Evolutionary conservation across 2,888 invertebrate species (phyloP), one percentile per base, ranked within the genome.

Genomic region (Octodonta nipae): DNA sequence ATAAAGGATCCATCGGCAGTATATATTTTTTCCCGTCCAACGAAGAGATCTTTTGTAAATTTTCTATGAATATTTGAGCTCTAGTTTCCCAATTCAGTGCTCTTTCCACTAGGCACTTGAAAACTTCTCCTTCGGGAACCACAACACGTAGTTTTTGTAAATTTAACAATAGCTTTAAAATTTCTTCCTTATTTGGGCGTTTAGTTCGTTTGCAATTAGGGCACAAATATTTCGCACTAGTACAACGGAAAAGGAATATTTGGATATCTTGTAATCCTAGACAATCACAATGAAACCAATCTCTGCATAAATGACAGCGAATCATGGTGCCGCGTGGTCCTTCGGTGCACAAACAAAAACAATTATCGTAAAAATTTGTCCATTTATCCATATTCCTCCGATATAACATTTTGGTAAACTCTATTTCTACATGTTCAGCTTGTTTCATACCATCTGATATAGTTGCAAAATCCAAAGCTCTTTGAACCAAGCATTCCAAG

Each of bases 51-150:
- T n/a, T n/a, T n/a, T n/a, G n/a, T n/a, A n/a, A n/a, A n/a, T n/a
- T n/a, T n/a, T n/a, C n/a, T n/a, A n/a, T n/a, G n/a, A n/a, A n/a
- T n/a, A n/a, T n/a, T n/a, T n/a, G n/a, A 7, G 85, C 86, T 13
- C 78, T 67, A 65, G 86, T 86, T 68, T 92, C 91, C 92, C 92
- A 93, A 48, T 85, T 83, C 87, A 92, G 88, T 12, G 89, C 89
- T 36, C 92, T 73, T 64, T 93, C 89, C 1, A 91, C 88, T 37
- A 92, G 70, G 59, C 88, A 84, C 57, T 91, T 88, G 35, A 95
- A 67, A 1, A 91, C 91, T 56, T 92, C 92, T 35, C 91, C 92
- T 66, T 93, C 93, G 0, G 88, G 83, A 51, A 93, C 63, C 10
- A 84, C 70, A 24, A 84, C 76, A 11, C 79, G 76, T 41, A 78